Evolutionary conservation across 2,888 invertebrate genomes (phyloP), one percentile per base, ranked within the genome.

Genomic region (Cerastoderma edule): DNA sequence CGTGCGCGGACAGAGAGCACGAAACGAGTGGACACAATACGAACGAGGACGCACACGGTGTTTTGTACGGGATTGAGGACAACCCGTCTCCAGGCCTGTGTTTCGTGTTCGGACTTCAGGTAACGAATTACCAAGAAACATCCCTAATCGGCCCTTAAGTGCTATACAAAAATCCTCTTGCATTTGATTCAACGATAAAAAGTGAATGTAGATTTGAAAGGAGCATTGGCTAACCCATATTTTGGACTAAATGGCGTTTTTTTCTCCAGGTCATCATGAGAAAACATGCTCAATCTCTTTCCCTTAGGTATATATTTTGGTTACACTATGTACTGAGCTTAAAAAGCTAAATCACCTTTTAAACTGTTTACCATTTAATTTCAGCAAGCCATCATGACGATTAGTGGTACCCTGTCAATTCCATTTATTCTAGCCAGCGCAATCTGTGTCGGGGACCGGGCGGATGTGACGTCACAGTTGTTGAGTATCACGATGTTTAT

Each of bases 101-200:
- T 57, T 76, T 89, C 32, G 53, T 89, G 13, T 89, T 89, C 46
- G 89, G 87, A 5, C 71, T 90, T 27, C 90, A 90, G 89, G 90
- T 89, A 75, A 63, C 67, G n/a, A 16, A 13, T 13, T 44, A 16
- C 10, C 10, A 16, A 13, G 16, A 16, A 44, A 44, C 16, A 44
- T 16, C 13, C 16, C 13, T 16, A 44, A 44, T 44, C 44, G 16
- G 44, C 44, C 13, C 44, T 16, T 10, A 13, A 16, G 10, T 44
- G 10, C 44, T 16, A 16, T n/a, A n/a, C n/a, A n/a, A n/a, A n/a
- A n/a, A n/a, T n/a, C n/a, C n/a, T n/a, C n/a, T n/a, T n/a, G n/a
- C n/a, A n/a, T n/a, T n/a, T n/a, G n/a, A n/a, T n/a, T n/a, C n/a
- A n/a, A n/a, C n/a, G n/a, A n/a, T n/a, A n/a, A n/a, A n/a, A n/a